These are phyloP conservation scores for Eclectus roratus DNA, from an alignment of 2,113 vertebrate genomes.

Conservation along the genomic window DNA sequence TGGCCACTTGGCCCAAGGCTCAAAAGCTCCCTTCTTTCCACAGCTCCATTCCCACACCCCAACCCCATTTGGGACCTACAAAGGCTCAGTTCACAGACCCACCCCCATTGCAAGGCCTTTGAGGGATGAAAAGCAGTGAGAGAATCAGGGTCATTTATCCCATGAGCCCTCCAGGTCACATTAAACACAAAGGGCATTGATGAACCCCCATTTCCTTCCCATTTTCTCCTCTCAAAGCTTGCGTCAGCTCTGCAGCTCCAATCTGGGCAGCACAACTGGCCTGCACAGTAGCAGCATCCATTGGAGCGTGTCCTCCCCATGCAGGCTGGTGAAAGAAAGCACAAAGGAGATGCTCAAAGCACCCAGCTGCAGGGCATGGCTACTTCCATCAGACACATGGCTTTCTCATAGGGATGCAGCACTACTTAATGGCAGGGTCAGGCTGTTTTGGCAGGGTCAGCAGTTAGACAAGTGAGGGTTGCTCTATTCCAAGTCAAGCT, in stretches of 20 bases:
- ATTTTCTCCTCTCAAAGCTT: background rate
- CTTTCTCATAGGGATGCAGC: background rate
- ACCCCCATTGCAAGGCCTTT: background rate
- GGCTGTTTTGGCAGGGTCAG: background rate
- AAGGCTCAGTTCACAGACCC: constrained; percentile 16
- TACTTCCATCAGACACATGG: background rate
- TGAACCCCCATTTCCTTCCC: background rate
- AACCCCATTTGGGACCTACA: background rate
- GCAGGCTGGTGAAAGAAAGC: background rate
- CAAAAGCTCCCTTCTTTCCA: background rate
- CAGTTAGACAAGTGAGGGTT: no score
- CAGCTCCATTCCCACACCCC: background rate
- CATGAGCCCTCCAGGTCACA: background rate
- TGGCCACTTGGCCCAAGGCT: background rate
- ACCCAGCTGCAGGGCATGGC: background rate
- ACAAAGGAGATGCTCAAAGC: background rate
- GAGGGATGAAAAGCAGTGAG: background rate
- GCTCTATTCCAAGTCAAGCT: background rate
- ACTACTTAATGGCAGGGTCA: background rate
- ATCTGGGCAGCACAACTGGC: background rate
- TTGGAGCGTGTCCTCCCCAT: background rate
- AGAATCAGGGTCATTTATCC: constrained; percentile 4
- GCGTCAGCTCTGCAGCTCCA: background rate
- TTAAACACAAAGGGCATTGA: constrained; percentile 12
- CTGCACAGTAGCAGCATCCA: background rate